Conservation (phyloP, 35 echinoderm and acorn worm genomes). For the Apostichopus californicus region DNA sequence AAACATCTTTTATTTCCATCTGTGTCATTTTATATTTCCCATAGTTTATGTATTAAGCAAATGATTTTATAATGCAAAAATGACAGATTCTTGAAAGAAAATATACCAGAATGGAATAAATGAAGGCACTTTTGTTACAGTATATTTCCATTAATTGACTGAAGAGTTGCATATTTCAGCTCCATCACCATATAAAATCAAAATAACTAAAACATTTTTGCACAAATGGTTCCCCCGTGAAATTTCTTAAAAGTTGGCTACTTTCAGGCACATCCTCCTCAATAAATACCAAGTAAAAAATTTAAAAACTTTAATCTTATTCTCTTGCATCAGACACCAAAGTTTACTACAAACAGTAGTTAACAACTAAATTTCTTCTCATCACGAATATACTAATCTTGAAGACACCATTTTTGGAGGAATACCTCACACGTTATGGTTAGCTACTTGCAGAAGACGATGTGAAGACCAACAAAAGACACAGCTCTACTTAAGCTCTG, state of each 20-base stretch:
- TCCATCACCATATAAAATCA: conserved; percentile 29
- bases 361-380: no score
- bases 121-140: conserved; percentile 20
- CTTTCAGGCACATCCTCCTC: background rate
- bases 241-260: background rate
- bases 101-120: conserved; percentile 32
- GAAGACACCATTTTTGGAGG: no score
- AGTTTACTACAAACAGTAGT: no score
- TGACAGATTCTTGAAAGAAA: conserved; percentile 23
- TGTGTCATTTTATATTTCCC: conserved; percentile 20
- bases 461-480: no score
- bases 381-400: no score
- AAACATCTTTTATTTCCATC: background rate
- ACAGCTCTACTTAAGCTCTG: no score
- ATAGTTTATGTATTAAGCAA: conserved; percentile 1
- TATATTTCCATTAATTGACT: background rate
- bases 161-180: conserved; percentile 49
- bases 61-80: conserved; percentile 19
- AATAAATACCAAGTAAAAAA: no score
- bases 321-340: no score
- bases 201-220: background rate
- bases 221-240: background rate
- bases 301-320: no score
- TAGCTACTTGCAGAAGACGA: no score
- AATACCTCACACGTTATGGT: no score